phyloP scores from a whole-genome alignment of 2,113 vertebrate species.

The Antigone vipio region DNA sequence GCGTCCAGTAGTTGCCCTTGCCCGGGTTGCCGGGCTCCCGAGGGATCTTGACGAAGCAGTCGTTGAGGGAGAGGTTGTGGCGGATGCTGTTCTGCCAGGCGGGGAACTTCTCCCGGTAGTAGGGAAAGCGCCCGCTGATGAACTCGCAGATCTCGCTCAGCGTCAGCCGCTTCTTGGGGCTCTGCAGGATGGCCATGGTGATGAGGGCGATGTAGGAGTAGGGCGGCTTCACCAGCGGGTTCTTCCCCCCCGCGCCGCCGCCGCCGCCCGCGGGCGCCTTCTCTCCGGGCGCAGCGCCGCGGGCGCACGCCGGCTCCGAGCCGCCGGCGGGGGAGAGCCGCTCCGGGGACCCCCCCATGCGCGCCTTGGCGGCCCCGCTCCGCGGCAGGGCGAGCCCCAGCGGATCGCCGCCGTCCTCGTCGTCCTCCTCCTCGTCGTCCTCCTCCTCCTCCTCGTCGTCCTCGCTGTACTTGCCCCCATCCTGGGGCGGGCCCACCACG shows the following conservation, averaged over 20 bases:
- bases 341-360: slow-evolving; percentile 44
- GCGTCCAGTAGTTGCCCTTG: slow-evolving; percentile 98
- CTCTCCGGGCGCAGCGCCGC: not conserved
- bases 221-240: slow-evolving; percentile 89
- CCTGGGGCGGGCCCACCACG: slow-evolving; percentile 83
- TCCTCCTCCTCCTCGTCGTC: slow-evolving; percentile 57
- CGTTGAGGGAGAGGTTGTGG: slow-evolving; percentile 94
- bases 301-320: not conserved
- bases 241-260: slow-evolving; percentile 62
- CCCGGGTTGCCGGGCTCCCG: slow-evolving; percentile 73
- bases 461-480: slow-evolving; percentile 58
- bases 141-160: slow-evolving; percentile 97
- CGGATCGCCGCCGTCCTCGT: slow-evolving; percentile 80
- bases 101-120: slow-evolving; percentile 98
- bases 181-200: slow-evolving; percentile 97
- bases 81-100: slow-evolving; percentile 97
- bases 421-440: slow-evolving; percentile 80
- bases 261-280: slow-evolving; percentile 6
- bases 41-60: slow-evolving; percentile 89
- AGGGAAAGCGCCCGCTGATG: slow-evolving; percentile 95
- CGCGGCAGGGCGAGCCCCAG: slow-evolving; percentile 24
- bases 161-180: slow-evolving; percentile 92
- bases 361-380: not conserved
- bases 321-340: not conserved
- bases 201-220: slow-evolving; percentile 96